phyloP scores from a whole-genome alignment of 1,140 invertebrate species.

The Heliconius nattereri region DNA sequence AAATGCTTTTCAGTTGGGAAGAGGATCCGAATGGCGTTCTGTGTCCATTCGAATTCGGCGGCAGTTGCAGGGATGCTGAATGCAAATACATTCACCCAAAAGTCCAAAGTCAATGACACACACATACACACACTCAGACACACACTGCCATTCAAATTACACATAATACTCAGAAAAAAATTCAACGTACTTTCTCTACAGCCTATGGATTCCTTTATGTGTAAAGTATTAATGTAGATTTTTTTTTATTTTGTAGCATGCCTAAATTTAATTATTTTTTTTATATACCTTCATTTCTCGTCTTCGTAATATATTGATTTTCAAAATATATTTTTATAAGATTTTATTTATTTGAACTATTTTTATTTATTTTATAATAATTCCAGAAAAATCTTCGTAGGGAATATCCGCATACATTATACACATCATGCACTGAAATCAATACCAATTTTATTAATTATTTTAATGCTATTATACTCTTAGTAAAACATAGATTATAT shows the following conservation, averaged over 20 bases:
- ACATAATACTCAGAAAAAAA: conserved; percentile 16
- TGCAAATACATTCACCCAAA: conserved; percentile 78
- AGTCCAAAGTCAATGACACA: conserved; percentile 54
- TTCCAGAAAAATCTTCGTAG: background rate
- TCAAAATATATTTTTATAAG: background rate
- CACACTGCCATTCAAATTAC: conserved; percentile 39
- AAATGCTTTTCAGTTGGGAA: conserved; percentile 72
- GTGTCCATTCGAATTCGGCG: conserved; percentile 77
- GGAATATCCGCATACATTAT: background rate
- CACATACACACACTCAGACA: conserved; percentile 37
- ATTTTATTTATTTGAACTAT: background rate
- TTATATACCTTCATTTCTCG: background rate
- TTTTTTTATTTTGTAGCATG: conserved; percentile 29
- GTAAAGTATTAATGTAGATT: conserved; percentile 67
- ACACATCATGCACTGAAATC: background rate
- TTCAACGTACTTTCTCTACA: conserved; percentile 26
- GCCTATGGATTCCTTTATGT: conserved; percentile 55
- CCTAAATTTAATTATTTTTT: background rate
- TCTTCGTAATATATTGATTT: background rate
- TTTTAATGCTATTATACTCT: background rate
- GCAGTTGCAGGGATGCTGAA: conserved; percentile 76
- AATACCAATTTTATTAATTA: background rate
- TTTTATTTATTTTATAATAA: background rate
- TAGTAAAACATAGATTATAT: background rate
- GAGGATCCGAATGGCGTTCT: conserved; percentile 75